These are phyloP conservation scores for Eulithis testata DNA, from an alignment of 2,888 invertebrate species.

Conservation along the genomic window DNA sequence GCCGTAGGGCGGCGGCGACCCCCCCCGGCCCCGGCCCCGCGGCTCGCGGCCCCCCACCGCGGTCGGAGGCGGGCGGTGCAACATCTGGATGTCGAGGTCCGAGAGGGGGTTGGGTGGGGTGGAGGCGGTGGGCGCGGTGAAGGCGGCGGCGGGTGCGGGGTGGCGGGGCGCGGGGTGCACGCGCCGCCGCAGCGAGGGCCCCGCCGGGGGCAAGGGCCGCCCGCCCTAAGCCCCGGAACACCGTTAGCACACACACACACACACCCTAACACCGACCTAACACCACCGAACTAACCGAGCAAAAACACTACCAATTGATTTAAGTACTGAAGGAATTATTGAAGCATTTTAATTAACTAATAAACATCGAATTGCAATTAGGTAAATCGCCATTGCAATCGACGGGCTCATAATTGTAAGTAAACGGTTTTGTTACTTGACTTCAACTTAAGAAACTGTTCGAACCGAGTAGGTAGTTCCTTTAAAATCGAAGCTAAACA, in stretches of 20 bases:
- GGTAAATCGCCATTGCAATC: not conserved
- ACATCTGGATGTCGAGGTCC: constrained; percentile 60
- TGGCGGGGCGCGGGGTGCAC: constrained; percentile 41
- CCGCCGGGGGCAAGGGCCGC: constrained; percentile 26
- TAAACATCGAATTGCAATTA: not conserved
- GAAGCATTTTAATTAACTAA: not conserved
- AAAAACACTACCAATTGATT: not conserved
- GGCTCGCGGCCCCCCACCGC: constrained; percentile 23
- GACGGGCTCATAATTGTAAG: not conserved
- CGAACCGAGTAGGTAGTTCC: no score
- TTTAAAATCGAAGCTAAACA: no score
- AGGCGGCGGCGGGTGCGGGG: constrained; percentile 35
- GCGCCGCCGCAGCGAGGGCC: constrained; percentile 48
- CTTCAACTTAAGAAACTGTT: no score
- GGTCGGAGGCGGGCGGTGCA: constrained; percentile 39
- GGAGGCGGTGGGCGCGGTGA: constrained; percentile 33
- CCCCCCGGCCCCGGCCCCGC: constrained; percentile 25
- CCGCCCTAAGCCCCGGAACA: constrained; percentile 44
- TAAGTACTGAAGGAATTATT: not conserved
- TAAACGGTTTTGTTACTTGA: not conserved
- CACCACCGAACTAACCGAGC: not conserved
- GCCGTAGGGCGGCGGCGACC: constrained; percentile 30
- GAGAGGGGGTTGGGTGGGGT: constrained; percentile 44
- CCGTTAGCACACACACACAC: constrained; percentile 34
- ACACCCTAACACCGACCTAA: constrained; percentile 8